A percentile compares a stretch with the other conserved stretches of the same genome.
phyloP scores from a whole-genome alignment of 2,797 vertebrate genomes.

The Syngnathus acus region DNA sequence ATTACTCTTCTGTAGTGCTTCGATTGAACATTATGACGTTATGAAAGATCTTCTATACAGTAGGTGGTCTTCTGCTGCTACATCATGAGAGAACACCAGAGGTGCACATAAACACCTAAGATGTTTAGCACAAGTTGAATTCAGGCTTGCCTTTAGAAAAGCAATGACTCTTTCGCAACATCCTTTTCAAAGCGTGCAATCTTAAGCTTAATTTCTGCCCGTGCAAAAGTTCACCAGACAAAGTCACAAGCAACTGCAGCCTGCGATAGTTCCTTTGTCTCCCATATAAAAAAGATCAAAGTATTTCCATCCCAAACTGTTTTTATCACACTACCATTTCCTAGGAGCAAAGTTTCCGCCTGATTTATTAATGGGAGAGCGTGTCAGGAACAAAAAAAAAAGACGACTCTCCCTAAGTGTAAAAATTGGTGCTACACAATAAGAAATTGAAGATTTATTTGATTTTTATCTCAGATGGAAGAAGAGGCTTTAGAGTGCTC shows the following conservation, averaged over 20 bases:
- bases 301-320: slow-evolving; percentile 36
- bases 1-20: too few relatives aligned
- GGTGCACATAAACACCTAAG: slow-evolving; percentile 50
- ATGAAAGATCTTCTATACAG: too few relatives aligned
- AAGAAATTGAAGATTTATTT: background rate
- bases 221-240: slow-evolving; percentile 45
- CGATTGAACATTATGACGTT: background rate
- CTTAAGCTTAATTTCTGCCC: slow-evolving; percentile 54
- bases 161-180: slow-evolving; percentile 36
- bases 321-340: slow-evolving; percentile 46
- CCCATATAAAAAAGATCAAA: slow-evolving; percentile 43
- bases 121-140: slow-evolving; percentile 48
- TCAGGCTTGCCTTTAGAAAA: slow-evolving; percentile 51
- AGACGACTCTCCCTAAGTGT: background rate
- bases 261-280: slow-evolving; percentile 54
- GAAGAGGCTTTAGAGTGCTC: slow-evolving; percentile 57
- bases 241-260: slow-evolving; percentile 56
- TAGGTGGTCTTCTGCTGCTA: slow-evolving; percentile 18
- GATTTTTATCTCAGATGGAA: slow-evolving; percentile 35
- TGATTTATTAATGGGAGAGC: slow-evolving; percentile 54
- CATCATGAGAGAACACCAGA: slow-evolving; percentile 33
- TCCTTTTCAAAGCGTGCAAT: slow-evolving; percentile 9
- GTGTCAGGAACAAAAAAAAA: slow-evolving; percentile 13
- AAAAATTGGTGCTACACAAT: background rate
- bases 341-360: slow-evolving; percentile 38